phyloP scores from a whole-genome alignment of 37 sponge, comb jelly and placozoan genomes.

The Crambe crambe region DNA sequence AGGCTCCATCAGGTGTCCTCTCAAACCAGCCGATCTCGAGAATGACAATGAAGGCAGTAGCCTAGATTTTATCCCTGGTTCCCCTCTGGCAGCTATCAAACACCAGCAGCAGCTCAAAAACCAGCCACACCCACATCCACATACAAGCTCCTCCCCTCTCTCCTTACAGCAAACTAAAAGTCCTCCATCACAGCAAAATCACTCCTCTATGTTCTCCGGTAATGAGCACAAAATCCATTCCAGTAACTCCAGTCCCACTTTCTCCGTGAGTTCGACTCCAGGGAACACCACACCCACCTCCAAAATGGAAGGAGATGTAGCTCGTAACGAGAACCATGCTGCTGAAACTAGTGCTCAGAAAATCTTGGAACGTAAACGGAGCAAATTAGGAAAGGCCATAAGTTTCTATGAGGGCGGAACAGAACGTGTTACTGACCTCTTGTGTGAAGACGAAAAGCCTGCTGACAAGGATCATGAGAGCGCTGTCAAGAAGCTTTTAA shows the following conservation, averaged over 20 bases:
- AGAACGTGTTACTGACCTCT: background rate
- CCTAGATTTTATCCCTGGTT: slow-evolving; percentile 12
- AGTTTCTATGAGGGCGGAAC: background rate
- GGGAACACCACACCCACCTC: background rate
- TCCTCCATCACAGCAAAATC: background rate
- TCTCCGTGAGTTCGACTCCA: background rate
- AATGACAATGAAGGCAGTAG: background rate
- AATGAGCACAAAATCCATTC: background rate
- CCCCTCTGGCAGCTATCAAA: background rate
- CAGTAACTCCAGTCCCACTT: background rate
- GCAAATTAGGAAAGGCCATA: background rate
- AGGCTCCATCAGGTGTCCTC: background rate
- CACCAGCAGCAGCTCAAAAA: background rate
- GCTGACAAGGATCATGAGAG: slow-evolving; percentile 5
- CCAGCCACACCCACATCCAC: background rate
- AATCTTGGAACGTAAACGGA: background rate
- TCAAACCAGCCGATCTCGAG: background rate
- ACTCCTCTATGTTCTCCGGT: background rate
- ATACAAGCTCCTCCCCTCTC: slow-evolving; percentile 12
- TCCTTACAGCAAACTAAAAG: slow-evolving; percentile 3
- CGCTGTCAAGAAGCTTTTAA: slow-evolving; percentile 8
- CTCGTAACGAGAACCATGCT: background rate
- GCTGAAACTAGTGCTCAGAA: background rate
- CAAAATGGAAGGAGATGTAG: slow-evolving; percentile 1
- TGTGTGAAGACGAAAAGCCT: background rate